Conservation (phyloP, 2,797 vertebrate species). For the Dromococcyx pavoninus region DNA sequence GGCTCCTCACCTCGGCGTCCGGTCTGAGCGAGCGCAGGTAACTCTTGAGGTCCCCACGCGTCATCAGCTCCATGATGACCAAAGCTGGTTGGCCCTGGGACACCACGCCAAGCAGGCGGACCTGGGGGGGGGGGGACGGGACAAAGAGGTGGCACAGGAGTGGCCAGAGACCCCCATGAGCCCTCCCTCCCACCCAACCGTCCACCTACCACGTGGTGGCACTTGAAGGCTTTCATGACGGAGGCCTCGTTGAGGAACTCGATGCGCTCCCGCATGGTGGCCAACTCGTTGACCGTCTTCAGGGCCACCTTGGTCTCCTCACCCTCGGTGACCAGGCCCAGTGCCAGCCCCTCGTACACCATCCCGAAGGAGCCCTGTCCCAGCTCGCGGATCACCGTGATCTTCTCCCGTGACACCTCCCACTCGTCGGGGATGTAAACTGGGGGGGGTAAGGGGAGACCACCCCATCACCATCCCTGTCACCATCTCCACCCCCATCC, state of each 20-base stretch:
- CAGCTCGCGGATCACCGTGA: slow-evolving; percentile 78
- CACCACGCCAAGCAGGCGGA: slow-evolving; percentile 80
- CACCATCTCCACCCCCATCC: too few species aligned
- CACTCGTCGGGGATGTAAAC: slow-evolving; percentile 80
- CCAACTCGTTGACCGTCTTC: slow-evolving; percentile 80
- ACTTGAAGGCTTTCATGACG: slow-evolving; percentile 82
- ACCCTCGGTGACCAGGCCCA: slow-evolving; percentile 65
- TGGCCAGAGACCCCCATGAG: fast-evolving
- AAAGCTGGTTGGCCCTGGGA: slow-evolving; percentile 81
- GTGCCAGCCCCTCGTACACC: slow-evolving; percentile 80
- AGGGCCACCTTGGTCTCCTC: slow-evolving; percentile 77
- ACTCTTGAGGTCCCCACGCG: slow-evolving; percentile 80
- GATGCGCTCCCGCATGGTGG: slow-evolving; percentile 70
- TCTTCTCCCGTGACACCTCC: slow-evolving; percentile 80
- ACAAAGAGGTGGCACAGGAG: not conserved
- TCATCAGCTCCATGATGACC: slow-evolving; percentile 86
- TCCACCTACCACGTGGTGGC: slow-evolving; percentile 79
- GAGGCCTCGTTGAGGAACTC: slow-evolving; percentile 80
- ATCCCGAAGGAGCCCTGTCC: slow-evolving; percentile 84
- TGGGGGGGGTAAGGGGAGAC: not conserved
- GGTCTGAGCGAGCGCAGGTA: slow-evolving; percentile 78
- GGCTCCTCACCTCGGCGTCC: slow-evolving; percentile 75
- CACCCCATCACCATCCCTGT: not conserved
- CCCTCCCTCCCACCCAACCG: not conserved
- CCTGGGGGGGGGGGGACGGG: slow-evolving; percentile 72